phyloP scores from a whole-genome alignment of 2,113 vertebrate species.

The Tetraodon nigroviridis region DNA sequence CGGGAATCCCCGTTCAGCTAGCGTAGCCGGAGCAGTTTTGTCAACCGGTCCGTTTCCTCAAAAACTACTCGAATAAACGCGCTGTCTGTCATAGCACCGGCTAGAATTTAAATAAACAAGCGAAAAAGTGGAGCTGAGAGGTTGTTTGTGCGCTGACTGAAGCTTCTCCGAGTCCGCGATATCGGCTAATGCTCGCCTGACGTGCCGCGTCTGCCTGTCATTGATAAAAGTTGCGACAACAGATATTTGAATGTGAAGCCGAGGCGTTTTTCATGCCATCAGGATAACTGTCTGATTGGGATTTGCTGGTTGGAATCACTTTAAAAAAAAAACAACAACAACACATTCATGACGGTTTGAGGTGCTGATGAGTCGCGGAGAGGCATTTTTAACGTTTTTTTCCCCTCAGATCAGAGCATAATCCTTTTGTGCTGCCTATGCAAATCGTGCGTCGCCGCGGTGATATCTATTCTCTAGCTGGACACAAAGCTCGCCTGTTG shows the following conservation, averaged over 20 bases:
- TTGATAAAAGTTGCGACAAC: conserved; percentile 69
- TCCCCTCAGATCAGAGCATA: conserved; percentile 55
- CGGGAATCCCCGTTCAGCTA: conserved; percentile 62
- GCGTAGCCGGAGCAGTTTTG: conserved; percentile 51
- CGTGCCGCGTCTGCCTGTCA: conserved; percentile 72
- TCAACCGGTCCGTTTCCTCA: conserved; percentile 46
- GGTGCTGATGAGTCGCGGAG: conserved; percentile 46
- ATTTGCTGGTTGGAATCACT: conserved; percentile 68
- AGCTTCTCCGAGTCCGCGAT: conserved; percentile 58
- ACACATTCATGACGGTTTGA: conserved; percentile 45
- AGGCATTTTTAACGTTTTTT: conserved; percentile 15
- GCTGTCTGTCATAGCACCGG: conserved; percentile 36
- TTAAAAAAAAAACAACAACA: conserved; percentile 48
- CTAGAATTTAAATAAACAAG: conserved; percentile 10
- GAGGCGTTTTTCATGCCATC: conserved; percentile 61
- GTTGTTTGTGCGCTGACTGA: conserved; percentile 39
- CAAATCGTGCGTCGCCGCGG: conserved; percentile 58
- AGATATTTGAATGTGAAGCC: conserved; percentile 63
- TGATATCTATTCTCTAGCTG: conserved; percentile 62
- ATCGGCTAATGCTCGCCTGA: conserved; percentile 65
- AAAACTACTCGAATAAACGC: conserved; percentile 30
- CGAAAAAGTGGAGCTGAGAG: conserved; percentile 35
- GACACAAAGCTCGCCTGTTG: conserved; percentile 60
- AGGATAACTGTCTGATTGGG: conserved; percentile 75
- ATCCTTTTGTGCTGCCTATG: conserved; percentile 67